Evolutionary conservation across 64 coral and sea anemone species (phyloP), one percentile per base, ranked within the genome.

Genomic region (Pocillopora damicornis): DNA sequence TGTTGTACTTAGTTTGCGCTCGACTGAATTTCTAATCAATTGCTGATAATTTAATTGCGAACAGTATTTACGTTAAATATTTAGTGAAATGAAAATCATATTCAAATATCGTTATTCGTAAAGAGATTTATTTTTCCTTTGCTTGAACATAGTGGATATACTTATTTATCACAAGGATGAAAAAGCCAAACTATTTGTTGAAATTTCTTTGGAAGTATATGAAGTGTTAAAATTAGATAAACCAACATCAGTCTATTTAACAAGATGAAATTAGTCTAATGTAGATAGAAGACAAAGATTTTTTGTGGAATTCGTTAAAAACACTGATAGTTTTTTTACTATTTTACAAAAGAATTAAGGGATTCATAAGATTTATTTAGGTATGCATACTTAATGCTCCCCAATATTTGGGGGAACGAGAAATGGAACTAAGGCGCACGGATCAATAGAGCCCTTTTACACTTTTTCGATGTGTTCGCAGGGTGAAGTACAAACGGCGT

Each of bases 161-260:
- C 81, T 73, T 85, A 85, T 85, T 85, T 85, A 85, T 85, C 81
- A 45, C 58, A 59, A 56, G 81, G 65, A 85, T 73, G n/a, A 35
- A 36, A 68, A 62, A 81, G 62, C n/a, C 58, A 59, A 71, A 22
- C 77, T 79, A 79, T 79, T 79, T 79, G 77, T 79, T 79, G 77
- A 85, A 66, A 58, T 51, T 57, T 68, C 65, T 71, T 85, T 85
- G 15, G 12, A 85, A 73, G 38, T 72, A 72, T 45, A 73, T 30
- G 37, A 77, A 22, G 20, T 26, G 37, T 85, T 58, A 85, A 85
- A 85, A 67, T 36, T 83, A 66, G 65, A 81, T 37, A 36, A 81
- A 81, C 62, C 1, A 51, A 51, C 2, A 51, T 51, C 42, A 51
- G 42, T 67, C 34, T 83, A 83, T 85, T 85, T 72, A 85, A 85